Evolutionary conservation across 1,140 invertebrate genomes (phyloP).

Genomic region (Samia ricini): DNA sequence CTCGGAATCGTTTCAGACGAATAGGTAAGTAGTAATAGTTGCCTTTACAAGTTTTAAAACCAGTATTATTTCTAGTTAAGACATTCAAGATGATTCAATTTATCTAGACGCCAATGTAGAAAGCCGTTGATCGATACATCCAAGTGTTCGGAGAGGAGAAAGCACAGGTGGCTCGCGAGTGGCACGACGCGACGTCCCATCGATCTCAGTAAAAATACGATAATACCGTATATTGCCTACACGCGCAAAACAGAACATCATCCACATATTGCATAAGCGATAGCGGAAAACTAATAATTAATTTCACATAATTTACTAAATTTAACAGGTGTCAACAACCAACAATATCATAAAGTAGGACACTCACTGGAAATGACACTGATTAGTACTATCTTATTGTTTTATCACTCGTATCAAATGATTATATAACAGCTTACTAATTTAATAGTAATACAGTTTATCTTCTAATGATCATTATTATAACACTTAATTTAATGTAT

Average conservation of each 20-base stretch:
- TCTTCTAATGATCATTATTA: too few relatives aligned
- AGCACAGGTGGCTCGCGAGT: constrained; percentile 38
- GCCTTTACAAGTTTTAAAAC: too few relatives aligned
- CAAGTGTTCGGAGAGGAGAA: neutral
- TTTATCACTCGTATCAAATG: too few relatives aligned
- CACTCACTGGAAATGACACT: too few relatives aligned
- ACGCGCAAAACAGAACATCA: constrained; percentile 20
- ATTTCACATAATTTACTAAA: neutral
- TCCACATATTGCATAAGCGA: constrained; percentile 9
- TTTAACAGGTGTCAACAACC: neutral
- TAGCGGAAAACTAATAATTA: constrained; percentile 8
- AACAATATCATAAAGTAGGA: too few relatives aligned
- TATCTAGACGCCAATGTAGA: neutral
- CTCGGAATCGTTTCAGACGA: too few relatives aligned
- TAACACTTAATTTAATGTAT: too few relatives aligned
- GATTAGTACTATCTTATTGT: too few relatives aligned
- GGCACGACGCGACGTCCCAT: constrained; percentile 39
- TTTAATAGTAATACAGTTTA: too few relatives aligned
- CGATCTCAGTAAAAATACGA: constrained; percentile 64
- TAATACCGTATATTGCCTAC: constrained; percentile 52
- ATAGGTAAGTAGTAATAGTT: too few relatives aligned
- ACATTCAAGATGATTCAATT: neutral
- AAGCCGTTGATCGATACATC: neutral
- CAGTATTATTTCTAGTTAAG: neutral
- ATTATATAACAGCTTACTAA: too few relatives aligned